These are phyloP conservation scores for Corvus hawaiiensis DNA, from an alignment of 2,113 vertebrate genomes.

Conservation along the genomic window DNA sequence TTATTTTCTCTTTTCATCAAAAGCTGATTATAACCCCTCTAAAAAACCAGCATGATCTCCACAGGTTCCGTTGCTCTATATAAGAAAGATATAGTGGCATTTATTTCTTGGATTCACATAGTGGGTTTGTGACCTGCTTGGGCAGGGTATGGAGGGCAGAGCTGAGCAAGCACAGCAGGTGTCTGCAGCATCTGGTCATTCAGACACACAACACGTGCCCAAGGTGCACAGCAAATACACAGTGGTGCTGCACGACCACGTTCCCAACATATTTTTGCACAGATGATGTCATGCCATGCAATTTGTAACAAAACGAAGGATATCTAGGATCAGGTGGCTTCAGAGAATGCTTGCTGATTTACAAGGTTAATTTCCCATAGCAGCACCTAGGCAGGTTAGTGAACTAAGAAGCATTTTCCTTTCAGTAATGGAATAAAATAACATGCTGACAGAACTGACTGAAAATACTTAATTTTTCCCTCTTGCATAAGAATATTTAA, in stretches of 20 bases:
- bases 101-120: not conserved
- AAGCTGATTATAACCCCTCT: not conserved
- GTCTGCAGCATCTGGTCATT: not conserved
- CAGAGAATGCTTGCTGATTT: not conserved
- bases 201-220: fast-evolving
- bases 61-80: not conserved
- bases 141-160: not conserved
- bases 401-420: not conserved
- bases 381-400: not conserved
- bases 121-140: not conserved
- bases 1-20: not conserved
- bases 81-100: fast-evolving
- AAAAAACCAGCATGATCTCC: not conserved
- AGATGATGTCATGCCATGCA: not conserved
- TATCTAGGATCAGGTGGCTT: not conserved
- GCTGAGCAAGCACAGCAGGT: not conserved
- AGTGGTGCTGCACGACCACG: not conserved
- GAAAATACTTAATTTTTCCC: not conserved
- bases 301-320: not conserved
- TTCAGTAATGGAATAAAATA: not conserved
- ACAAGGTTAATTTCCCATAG: not conserved
- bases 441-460: not conserved
- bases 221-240: not conserved
- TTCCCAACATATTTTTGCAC: not conserved
- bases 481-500: not conserved